phyloP scores from a whole-genome alignment of 2,797 vertebrate genomes.

The Pantherophis vulpinus region DNA sequence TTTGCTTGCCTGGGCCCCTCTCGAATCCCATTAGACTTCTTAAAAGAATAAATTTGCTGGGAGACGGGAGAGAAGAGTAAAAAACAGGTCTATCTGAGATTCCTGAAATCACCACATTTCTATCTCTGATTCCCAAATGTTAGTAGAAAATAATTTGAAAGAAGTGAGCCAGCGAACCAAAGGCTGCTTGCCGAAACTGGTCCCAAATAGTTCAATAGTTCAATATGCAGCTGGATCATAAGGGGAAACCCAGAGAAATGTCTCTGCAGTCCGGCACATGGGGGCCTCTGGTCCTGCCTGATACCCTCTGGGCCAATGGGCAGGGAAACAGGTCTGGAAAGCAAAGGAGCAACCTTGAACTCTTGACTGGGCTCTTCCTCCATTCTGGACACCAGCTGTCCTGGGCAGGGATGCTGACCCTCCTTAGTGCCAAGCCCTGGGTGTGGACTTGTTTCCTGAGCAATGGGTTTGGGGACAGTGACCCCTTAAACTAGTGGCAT shows the following conservation, averaged over 20 bases:
- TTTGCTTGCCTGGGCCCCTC: too few relatives aligned
- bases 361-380: too few relatives aligned
- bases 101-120: not conserved
- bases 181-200: not conserved
- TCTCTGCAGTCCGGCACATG: too few relatives aligned
- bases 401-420: too few relatives aligned
- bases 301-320: too few relatives aligned
- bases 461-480: not conserved
- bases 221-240: too few relatives aligned
- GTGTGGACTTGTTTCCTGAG: rapidly evolving
- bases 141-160: not conserved
- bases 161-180: not conserved
- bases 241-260: too few relatives aligned
- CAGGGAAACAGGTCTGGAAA: too few relatives aligned
- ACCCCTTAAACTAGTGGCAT: not conserved
- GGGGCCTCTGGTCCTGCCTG: too few relatives aligned
- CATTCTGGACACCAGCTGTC: too few relatives aligned
- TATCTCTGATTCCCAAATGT: not conserved
- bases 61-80: not conserved
- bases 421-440: too few relatives aligned
- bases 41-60: not conserved
- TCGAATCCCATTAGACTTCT: not conserved
- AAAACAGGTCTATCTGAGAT: not conserved
- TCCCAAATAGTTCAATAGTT: not conserved
- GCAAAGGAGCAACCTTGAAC: too few relatives aligned